phyloP scores from a whole-genome alignment of 2,888 invertebrate genomes.

The Dorcus parallelipipedus region DNA sequence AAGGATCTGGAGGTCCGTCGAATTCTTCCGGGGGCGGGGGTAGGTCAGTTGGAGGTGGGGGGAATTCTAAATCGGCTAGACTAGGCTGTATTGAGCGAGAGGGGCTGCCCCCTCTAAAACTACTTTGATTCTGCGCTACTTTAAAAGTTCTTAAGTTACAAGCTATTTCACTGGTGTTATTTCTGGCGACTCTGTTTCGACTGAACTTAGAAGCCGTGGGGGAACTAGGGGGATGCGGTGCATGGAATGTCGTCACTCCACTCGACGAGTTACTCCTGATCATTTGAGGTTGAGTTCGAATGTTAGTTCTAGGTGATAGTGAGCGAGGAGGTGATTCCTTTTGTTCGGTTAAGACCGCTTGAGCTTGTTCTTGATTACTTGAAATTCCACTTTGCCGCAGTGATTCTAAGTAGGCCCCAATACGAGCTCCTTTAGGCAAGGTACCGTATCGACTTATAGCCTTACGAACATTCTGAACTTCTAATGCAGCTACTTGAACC shows the following conservation, averaged over 20 bases:
- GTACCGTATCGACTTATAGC: conserved; percentile 96
- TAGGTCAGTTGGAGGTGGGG: conserved; percentile 77
- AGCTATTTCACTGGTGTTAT: conserved; percentile 48
- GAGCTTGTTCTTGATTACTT: conserved; percentile 24
- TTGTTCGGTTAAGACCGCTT: conserved; percentile 40
- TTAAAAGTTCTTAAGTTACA: conserved; percentile 46
- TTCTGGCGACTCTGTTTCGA: conserved; percentile 45
- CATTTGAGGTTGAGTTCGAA: conserved; percentile 75
- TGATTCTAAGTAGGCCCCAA: conserved; percentile 94
- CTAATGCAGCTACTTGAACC: conserved; percentile 86
- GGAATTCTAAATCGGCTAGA: conserved; percentile 81
- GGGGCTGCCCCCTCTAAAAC: conserved; percentile 61
- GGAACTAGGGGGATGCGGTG: conserved; percentile 55
- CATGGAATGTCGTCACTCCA: conserved; percentile 65
- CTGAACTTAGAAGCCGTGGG: conserved; percentile 61
- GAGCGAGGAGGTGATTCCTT: conserved; percentile 47
- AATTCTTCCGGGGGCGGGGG: conserved; percentile 75
- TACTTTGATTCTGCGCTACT: conserved; percentile 38
- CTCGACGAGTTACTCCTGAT: conserved; percentile 86
- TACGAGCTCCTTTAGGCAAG: conserved; percentile 92
- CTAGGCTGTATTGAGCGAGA: conserved; percentile 69
- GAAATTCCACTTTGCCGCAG: conserved; percentile 74
- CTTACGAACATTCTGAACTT: conserved; percentile 92
- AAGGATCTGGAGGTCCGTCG: conserved; percentile 40
- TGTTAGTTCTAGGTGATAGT: conserved; percentile 63